Percentiles rank a stretch among this genome's conserved stretches.
Conservation (phyloP, 2,888 invertebrate genomes). For the Chalcis sispes region DNA sequence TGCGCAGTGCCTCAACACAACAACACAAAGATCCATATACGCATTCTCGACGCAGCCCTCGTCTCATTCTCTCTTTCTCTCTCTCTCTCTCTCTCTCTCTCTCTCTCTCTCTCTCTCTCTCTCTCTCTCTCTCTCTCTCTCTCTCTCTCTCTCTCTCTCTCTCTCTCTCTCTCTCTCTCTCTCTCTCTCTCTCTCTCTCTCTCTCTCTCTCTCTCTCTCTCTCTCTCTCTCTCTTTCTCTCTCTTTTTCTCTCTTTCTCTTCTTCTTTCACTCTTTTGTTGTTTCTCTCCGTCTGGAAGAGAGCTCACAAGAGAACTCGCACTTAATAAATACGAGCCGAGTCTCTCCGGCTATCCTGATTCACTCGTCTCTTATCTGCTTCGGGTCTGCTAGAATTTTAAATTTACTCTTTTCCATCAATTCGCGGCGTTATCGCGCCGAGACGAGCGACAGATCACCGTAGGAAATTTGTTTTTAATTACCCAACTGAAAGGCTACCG, state of each 20-base stretch:
- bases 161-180: constrained; percentile 15
- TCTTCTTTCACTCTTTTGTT: not conserved
- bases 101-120: not conserved
- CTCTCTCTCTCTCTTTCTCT: constrained; percentile 12
- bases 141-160: constrained; percentile 14
- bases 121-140: not conserved
- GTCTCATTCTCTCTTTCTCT: too few species aligned
- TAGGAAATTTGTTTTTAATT: constrained; percentile 53
- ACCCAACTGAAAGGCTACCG: not conserved
- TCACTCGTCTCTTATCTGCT: constrained; percentile 41
- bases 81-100: constrained; percentile 19
- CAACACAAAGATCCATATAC: constrained; percentile 40
- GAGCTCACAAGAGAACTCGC: constrained; percentile 30
- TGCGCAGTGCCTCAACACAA: too few species aligned
- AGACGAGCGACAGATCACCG: constrained; percentile 8
- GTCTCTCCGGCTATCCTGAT: not conserved
- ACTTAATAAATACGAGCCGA: constrained; percentile 55
- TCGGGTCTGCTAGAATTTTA: constrained; percentile 54
- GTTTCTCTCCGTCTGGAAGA: not conserved
- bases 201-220: not conserved
- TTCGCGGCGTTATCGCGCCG: constrained; percentile 45
- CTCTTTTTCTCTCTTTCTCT: constrained; percentile 21
- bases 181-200: not conserved
- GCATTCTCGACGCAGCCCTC: constrained; percentile 46
- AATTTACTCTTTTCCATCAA: constrained; percentile 53